These are phyloP conservation scores for Drosophila nigrodunni DNA, from an alignment of 1,140 invertebrate species.

Conservation along the genomic window DNA sequence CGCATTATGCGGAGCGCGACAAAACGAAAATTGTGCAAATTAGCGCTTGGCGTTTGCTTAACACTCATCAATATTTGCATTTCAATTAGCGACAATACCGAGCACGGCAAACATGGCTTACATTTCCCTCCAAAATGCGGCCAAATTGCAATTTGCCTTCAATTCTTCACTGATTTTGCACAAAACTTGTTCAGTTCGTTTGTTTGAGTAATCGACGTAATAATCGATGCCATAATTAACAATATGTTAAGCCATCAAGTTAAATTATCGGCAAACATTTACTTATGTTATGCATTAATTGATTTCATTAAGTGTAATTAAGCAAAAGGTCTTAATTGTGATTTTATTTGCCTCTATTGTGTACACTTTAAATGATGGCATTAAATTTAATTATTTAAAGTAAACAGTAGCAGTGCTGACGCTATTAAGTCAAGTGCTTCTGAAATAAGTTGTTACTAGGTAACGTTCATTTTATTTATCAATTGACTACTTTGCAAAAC, in stretches of 20 bases:
- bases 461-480: too few species aligned
- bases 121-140: slow-evolving; percentile 37
- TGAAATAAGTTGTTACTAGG: too few species aligned
- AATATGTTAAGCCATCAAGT: neutral
- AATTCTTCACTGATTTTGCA: slow-evolving; percentile 7
- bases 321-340: neutral
- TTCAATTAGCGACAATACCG: slow-evolving; percentile 75
- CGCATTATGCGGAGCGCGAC: slow-evolving; percentile 76
- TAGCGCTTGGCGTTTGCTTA: slow-evolving; percentile 71
- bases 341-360: neutral
- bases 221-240: slow-evolving; percentile 20
- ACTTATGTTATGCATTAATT: neutral
- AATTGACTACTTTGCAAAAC: too few species aligned
- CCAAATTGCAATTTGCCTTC: neutral
- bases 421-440: too few species aligned
- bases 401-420: too few species aligned
- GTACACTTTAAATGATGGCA: too few species aligned
- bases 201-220: slow-evolving; percentile 22
- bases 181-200: slow-evolving; percentile 6
- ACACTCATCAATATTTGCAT: slow-evolving; percentile 82
- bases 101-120: slow-evolving; percentile 64
- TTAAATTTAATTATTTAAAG: neutral
- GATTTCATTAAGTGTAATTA: neutral
- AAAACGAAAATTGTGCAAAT: slow-evolving; percentile 78
- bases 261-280: neutral